phyloP scores from a whole-genome alignment of 1,140 invertebrate genomes.

The Hylaeus anthracinus region DNA sequence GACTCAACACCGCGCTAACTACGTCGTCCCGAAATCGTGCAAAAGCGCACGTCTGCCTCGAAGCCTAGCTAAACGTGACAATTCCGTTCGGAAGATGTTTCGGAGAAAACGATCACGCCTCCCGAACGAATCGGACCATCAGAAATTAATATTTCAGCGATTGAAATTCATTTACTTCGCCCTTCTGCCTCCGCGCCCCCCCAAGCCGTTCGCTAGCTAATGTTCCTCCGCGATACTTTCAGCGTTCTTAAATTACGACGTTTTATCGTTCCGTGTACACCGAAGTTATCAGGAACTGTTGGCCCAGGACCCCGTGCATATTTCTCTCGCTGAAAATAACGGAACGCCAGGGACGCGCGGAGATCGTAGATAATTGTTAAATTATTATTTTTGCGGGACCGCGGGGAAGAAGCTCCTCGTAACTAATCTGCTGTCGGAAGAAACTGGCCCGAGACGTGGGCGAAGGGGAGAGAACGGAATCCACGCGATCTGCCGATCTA shows the following conservation, averaged over 20 bases:
- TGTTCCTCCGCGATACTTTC: slow-evolving; percentile 32
- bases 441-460: slow-evolving; percentile 13
- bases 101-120: too few species aligned
- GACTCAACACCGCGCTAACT: too few species aligned
- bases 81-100: too few species aligned
- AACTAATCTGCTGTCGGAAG: slow-evolving; percentile 60
- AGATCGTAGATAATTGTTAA: slow-evolving; percentile 71
- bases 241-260: slow-evolving; percentile 45
- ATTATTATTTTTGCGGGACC: slow-evolving; percentile 68
- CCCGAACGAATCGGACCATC: neutral
- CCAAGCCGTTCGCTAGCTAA: slow-evolving; percentile 2
- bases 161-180: slow-evolving; percentile 26
- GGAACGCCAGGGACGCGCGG: slow-evolving; percentile 26
- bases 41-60: too few species aligned
- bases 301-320: slow-evolving; percentile 11
- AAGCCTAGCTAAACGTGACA: too few species aligned
- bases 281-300: slow-evolving; percentile 26
- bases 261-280: slow-evolving; percentile 44
- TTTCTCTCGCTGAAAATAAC: slow-evolving; percentile 58
- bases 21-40: too few species aligned
- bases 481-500: slow-evolving; percentile 18
- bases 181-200: neutral
- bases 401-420: slow-evolving; percentile 41
- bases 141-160: neutral
- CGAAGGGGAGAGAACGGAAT: neutral